phyloP scores from a whole-genome alignment of 2,888 invertebrate species.

The Teleogryllus oceanicus region DNA sequence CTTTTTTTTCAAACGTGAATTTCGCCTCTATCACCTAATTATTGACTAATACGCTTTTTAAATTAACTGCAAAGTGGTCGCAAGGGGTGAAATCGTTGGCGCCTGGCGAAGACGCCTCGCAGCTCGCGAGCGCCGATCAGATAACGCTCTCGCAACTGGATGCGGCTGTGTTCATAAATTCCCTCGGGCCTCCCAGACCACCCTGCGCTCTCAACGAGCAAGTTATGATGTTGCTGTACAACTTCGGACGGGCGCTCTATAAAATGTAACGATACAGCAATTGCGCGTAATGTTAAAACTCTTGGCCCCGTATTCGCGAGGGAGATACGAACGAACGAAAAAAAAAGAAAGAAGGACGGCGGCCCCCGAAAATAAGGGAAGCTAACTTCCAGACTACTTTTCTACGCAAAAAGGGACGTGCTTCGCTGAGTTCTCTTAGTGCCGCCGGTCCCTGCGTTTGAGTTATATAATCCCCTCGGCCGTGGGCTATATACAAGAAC shows the following conservation, averaged over 20 bases:
- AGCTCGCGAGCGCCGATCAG: not conserved
- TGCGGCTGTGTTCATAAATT: not conserved
- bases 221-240: conserved; percentile 18
- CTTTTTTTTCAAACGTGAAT: no score
- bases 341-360: not conserved
- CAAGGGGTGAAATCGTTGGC: no score
- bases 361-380: not conserved
- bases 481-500: conserved; percentile 21
- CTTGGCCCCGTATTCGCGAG: not conserved
- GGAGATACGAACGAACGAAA: not conserved
- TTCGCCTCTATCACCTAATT: no score
- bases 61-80: no score
- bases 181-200: not conserved
- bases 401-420: not conserved
- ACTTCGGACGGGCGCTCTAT: not conserved
- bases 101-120: no score
- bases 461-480: not conserved
- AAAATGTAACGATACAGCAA: conserved; percentile 10
- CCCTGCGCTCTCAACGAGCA: not conserved
- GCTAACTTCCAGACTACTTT: not conserved
- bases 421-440: not conserved
- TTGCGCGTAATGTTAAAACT: conserved; percentile 1
- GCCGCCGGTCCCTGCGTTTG: not conserved
- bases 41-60: no score
- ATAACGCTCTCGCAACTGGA: not conserved